Conservation (phyloP, 2,888 invertebrate genomes). For the Tipula helvola region DNA sequence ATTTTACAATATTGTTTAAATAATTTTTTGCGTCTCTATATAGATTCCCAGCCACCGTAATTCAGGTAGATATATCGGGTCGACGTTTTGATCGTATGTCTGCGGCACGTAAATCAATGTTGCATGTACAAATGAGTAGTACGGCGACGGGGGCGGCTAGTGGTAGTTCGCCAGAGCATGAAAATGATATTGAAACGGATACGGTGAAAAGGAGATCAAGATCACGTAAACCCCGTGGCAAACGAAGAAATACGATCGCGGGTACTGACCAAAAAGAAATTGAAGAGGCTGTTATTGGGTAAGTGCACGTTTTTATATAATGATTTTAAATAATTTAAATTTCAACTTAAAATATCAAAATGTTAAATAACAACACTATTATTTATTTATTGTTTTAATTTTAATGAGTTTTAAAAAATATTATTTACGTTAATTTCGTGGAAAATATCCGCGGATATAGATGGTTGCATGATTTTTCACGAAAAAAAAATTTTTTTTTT, state of each 20-base stretch:
- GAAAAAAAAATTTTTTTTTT: neutral
- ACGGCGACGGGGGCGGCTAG: neutral
- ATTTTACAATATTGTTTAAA: conserved; percentile 11
- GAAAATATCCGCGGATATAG: neutral
- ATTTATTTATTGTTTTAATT: neutral
- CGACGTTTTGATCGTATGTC: conserved; percentile 82
- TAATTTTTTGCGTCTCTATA: too few relatives aligned
- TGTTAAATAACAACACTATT: neutral
- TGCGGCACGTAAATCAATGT: conserved; percentile 67
- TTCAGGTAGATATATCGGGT: conserved; percentile 82
- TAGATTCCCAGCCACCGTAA: conserved; percentile 77
- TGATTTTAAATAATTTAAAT: neutral
- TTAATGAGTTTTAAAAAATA: neutral
- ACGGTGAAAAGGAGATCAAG: conserved; percentile 57
- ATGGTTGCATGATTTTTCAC: neutral
- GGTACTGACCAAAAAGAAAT: conserved; percentile 86
- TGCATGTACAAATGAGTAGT: conserved; percentile 35
- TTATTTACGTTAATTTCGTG: neutral
- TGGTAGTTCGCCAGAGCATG: conserved; percentile 6
- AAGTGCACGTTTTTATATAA: conserved; percentile 35
- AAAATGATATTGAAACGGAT: conserved; percentile 40
- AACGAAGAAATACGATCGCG: conserved; percentile 81
- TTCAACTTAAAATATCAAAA: conserved; percentile 9
- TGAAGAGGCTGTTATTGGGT: conserved; percentile 73
- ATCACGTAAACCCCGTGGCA: conserved; percentile 63